These are phyloP conservation scores for Lipotes vexillifer DNA, from an alignment of 2,113 vertebrate species.

Conservation along the genomic window DNA sequence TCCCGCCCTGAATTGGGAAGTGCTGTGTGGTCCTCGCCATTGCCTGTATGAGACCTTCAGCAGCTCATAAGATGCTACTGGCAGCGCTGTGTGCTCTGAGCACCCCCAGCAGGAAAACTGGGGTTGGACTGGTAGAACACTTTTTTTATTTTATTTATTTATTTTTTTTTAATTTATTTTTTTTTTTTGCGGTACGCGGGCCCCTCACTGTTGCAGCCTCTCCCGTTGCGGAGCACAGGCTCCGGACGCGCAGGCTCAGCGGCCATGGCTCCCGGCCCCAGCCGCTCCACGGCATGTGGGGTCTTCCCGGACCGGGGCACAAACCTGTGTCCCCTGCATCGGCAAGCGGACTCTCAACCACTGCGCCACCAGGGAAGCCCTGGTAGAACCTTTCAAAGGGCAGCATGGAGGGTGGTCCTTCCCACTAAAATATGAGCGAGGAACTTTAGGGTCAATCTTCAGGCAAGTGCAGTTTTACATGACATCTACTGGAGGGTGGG, in stretches of 20 bases:
- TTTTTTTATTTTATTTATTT: too few species aligned
- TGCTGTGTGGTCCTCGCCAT: not conserved
- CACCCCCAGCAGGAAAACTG: not conserved
- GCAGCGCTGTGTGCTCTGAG: not conserved
- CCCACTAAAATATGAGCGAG: not conserved
- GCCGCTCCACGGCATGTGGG: too few species aligned
- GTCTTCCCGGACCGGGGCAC: too few species aligned
- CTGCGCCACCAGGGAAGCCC: too few species aligned
- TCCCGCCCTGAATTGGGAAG: not conserved
- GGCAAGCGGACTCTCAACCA: too few species aligned
- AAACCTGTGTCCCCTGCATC: too few species aligned
- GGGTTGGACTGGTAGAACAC: not conserved
- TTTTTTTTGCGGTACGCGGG: rapidly evolving
- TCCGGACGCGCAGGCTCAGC: too few species aligned
- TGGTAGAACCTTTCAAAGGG: not conserved
- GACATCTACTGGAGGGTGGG: not conserved
- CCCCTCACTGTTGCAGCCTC: too few species aligned
- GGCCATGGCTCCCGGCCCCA: too few species aligned
- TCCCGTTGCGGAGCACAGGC: too few species aligned
- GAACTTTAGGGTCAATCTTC: not conserved
- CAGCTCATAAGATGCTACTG: not conserved
- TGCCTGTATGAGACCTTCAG: not conserved
- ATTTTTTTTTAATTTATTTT: too few species aligned
- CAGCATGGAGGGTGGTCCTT: not conserved
- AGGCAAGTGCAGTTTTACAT: not conserved